Conservation (phyloP, 2,797 vertebrate genomes). For the Lepidocolaptes lacrymiger region DNA sequence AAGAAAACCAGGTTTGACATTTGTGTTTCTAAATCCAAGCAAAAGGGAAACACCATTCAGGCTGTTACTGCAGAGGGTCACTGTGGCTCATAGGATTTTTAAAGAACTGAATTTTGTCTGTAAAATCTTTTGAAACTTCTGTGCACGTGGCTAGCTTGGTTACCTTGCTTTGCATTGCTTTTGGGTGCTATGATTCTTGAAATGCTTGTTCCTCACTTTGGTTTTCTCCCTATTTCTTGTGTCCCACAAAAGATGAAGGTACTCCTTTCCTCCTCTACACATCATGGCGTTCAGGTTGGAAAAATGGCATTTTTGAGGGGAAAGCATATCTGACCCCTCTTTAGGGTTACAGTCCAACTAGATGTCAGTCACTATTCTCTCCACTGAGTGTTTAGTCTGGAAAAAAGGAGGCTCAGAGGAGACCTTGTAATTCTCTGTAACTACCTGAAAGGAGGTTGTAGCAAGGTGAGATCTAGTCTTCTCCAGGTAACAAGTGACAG, state of each 20-base stretch:
- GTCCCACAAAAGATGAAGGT: not conserved
- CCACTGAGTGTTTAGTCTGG: not conserved
- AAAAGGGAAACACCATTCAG: not conserved
- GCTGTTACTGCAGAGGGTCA: not conserved
- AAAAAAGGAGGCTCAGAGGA: not conserved
- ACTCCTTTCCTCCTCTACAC: not conserved
- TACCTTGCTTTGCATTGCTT: not conserved
- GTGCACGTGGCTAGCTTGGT: not conserved
- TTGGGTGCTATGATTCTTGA: not conserved
- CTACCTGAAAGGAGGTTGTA: not conserved
- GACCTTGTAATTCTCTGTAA: not conserved
- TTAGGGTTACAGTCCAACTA: not conserved
- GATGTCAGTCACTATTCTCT: not conserved
- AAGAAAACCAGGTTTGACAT: constrained; percentile 65
- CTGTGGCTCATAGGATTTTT: not conserved
- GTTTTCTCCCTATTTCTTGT: not conserved
- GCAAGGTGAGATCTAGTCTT: not conserved
- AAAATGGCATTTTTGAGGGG: not conserved
- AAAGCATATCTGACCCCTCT: not conserved
- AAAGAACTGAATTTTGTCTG: not conserved
- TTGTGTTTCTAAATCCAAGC: constrained; percentile 40
- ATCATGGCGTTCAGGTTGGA: not conserved
- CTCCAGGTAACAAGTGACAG: not conserved
- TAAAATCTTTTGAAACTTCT: not conserved
- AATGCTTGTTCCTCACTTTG: not conserved